Evolutionary conservation across 1,140 invertebrate species (phyloP), one percentile per base, ranked within the genome.

Genomic region (Saccostrea echinata): DNA sequence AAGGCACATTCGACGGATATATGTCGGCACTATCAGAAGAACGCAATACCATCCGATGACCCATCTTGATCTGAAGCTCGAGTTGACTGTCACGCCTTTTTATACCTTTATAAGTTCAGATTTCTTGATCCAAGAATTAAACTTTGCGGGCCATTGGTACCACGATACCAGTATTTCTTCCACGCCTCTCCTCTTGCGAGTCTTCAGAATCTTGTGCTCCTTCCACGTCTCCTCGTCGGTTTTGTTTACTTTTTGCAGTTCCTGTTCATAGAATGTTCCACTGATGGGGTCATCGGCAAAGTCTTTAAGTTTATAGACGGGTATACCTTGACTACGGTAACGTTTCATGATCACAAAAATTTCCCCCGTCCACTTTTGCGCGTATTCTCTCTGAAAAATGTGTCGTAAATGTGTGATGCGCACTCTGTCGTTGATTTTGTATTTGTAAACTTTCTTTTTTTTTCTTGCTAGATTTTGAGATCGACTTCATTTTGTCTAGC

Each of bases 291-390:
- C 86, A 4, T 24, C 80, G 11, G n/a, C n/a, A 35, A 86, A 83
- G 55, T 80, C 64, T 76, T 71, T 76, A 24, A 86, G 16, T 80
- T 68, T 43, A 30, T 86, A 86, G 35, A 83, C 33, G 52, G 86
- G 76, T n/a, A 86, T 27, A 33, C 57, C 80, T n/a, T 86, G 51
- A 18, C 68, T 71, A 43, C 21, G 35, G 43, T 55, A 68, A 13
- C 87, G 35, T 35, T 43, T 24, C 21, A 12, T n/a, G 8, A 88
- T 43, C 21, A 33, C 55, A 35, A 88, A 88, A 30, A 84, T n/a
- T 57, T 88, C 87, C 24, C 84, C 87, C 21, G 83, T 80, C 83
- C 87, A 84, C 30, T 84, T 88, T 57, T 88, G 43, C 16, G 84
- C 83, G 71, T 85, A 88, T 57, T 88, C 87, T 57, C 84, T 55